A percentile compares a stretch with the other conserved stretches of the same genome.
phyloP scores from a whole-genome alignment of 1,140 invertebrate species.

The Laodelphax striatellus region DNA sequence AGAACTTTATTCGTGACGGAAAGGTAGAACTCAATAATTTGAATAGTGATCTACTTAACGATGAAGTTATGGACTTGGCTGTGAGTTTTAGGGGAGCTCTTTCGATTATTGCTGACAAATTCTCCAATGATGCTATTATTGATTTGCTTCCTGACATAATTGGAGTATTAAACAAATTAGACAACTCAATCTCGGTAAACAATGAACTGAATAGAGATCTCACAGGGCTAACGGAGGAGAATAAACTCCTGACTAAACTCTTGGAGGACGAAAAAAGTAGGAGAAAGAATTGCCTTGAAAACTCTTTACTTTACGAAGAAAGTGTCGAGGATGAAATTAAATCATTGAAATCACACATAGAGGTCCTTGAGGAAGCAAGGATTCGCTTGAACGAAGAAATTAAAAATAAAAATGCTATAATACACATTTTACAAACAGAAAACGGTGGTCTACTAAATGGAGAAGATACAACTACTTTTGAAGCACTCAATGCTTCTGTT shows the following conservation, averaged over 20 bases:
- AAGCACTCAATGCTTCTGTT: neutral
- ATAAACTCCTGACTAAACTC: neutral
- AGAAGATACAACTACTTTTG: no score
- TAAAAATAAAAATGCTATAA: slow-evolving; percentile 1
- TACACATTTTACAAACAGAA: neutral
- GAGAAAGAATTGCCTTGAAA: neutral
- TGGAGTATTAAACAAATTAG: neutral
- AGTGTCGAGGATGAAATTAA: neutral
- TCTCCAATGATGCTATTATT: neutral
- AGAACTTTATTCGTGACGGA: neutral
- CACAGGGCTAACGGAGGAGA: neutral
- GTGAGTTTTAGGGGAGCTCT: neutral
- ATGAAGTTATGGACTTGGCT: slow-evolving; percentile 2
- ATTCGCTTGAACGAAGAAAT: neutral
- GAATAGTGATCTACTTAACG: neutral
- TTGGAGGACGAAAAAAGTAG: neutral
- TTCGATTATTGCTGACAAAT: neutral
- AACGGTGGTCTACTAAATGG: neutral
- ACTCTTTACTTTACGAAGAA: neutral
- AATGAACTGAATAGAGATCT: neutral
- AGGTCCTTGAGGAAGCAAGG: neutral
- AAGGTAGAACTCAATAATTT: neutral
- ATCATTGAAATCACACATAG: no score
- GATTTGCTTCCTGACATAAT: neutral
- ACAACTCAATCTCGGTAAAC: neutral